A percentile compares a stretch with the other conserved stretches of the same genome.
phyloP scores from a whole-genome alignment of 2,113 vertebrate species.

The Stigmatopora argus region DNA sequence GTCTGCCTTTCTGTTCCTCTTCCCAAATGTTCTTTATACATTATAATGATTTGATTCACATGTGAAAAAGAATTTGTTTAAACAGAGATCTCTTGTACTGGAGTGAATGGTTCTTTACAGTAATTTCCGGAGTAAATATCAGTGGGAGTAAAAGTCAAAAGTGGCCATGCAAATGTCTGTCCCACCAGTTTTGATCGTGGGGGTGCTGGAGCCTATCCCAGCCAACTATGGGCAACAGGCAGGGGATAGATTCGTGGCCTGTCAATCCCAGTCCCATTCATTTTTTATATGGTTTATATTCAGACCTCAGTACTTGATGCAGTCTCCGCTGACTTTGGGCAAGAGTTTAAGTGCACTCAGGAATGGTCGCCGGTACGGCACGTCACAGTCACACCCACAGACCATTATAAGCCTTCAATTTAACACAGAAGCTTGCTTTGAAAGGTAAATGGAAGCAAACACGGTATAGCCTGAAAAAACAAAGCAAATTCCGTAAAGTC shows the following conservation, averaged over 20 bases:
- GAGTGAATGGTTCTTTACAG: neutral
- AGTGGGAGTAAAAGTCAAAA: neutral
- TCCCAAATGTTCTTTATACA: neutral
- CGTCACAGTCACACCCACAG: neutral
- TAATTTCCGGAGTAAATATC: neutral
- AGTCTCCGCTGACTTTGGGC: too few species aligned
- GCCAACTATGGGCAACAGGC: too few species aligned
- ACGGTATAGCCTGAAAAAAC: neutral
- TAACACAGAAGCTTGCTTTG: too few species aligned
- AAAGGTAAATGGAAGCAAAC: too few species aligned
- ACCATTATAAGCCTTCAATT: neutral
- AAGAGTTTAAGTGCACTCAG: too few species aligned
- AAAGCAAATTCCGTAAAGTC: neutral
- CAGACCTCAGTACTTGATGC: neutral
- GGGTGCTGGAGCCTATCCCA: too few species aligned
- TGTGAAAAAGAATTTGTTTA: neutral
- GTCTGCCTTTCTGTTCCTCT: neutral
- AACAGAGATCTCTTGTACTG: neutral
- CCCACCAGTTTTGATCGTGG: neutral
- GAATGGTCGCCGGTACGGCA: neutral
- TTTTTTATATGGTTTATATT: neutral
- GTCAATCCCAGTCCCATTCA: too few species aligned
- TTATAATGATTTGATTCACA: neutral
- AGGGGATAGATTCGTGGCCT: too few species aligned
- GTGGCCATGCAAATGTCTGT: neutral